phyloP scores from a whole-genome alignment of 2,797 vertebrate species.

The Podargus strigoides region DNA sequence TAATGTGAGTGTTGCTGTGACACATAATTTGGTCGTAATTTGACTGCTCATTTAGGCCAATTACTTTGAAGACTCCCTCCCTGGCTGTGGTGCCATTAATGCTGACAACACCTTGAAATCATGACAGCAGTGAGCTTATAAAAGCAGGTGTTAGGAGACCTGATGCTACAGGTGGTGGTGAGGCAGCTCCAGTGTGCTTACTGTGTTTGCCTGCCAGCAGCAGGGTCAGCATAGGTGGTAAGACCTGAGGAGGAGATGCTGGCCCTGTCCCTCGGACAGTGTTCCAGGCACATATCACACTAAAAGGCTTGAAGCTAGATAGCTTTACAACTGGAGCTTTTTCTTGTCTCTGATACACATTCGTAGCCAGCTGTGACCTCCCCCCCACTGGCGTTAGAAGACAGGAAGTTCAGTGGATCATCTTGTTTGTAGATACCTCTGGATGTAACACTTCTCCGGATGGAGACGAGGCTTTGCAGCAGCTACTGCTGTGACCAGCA shows the following conservation, averaged over 20 bases:
- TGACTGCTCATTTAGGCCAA: not conserved
- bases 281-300: not conserved
- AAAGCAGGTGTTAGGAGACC: not conserved
- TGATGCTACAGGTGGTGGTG: fast-evolving
- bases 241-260: not conserved
- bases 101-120: not conserved
- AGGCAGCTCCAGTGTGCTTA: not conserved
- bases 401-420: not conserved
- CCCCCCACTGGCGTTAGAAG: not conserved
- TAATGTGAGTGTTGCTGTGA: not conserved
- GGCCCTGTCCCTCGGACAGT: fast-evolving
- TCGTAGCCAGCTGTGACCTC: not conserved
- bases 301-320: not conserved
- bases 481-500: not conserved
- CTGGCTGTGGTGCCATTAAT: not conserved
- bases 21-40: not conserved
- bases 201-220: not conserved
- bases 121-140: not conserved
- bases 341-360: not conserved
- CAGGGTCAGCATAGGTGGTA: not conserved
- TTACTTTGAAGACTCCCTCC: not conserved
- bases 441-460: not conserved
- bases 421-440: not conserved
- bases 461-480: not conserved
- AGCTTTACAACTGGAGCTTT: not conserved